These are phyloP conservation scores for Adrianichthys oophorus DNA, from an alignment of 2,797 vertebrate genomes.

Conservation along the genomic window DNA sequence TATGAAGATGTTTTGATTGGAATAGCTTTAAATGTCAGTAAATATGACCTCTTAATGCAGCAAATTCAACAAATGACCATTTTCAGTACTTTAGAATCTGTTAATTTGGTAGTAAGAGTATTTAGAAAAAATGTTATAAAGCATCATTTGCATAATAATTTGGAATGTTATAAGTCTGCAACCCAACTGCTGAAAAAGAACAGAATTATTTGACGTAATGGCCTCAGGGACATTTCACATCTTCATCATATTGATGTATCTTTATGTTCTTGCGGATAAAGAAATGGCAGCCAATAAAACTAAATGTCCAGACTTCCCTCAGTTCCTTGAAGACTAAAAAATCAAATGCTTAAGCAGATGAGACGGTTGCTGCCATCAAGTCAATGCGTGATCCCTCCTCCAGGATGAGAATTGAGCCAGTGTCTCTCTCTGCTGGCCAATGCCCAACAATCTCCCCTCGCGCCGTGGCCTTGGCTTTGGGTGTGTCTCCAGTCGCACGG, in stretches of 20 bases:
- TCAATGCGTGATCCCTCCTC: conserved; percentile 33
- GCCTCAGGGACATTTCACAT: no score
- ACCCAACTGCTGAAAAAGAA: background rate
- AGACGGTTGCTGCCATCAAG: conserved; percentile 39
- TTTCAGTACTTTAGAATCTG: no score
- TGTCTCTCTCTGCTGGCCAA: conserved; percentile 62
- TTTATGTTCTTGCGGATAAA: background rate
- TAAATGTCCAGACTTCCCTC: background rate
- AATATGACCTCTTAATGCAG: no score
- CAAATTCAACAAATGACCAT: no score
- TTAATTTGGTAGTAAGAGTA: no score
- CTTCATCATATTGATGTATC: no score
- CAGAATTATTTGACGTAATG: no score
- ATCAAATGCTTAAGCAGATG: conserved; percentile 21
- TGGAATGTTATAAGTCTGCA: background rate
- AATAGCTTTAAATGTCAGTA: no score
- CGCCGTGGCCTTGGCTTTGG: conserved; percentile 70
- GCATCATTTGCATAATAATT: background rate
- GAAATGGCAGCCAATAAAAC: background rate
- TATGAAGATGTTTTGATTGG: no score
- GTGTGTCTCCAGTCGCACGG: conserved; percentile 69
- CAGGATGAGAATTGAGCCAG: conserved; percentile 71
- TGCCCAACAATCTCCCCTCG: conserved; percentile 62
- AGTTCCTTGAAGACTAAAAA: no score
- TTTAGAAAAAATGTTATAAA: no score